Evolutionary conservation across 1,140 invertebrate genomes (phyloP), one percentile per base, ranked within the genome.

Genomic region (Oedothorax gibbosus): DNA sequence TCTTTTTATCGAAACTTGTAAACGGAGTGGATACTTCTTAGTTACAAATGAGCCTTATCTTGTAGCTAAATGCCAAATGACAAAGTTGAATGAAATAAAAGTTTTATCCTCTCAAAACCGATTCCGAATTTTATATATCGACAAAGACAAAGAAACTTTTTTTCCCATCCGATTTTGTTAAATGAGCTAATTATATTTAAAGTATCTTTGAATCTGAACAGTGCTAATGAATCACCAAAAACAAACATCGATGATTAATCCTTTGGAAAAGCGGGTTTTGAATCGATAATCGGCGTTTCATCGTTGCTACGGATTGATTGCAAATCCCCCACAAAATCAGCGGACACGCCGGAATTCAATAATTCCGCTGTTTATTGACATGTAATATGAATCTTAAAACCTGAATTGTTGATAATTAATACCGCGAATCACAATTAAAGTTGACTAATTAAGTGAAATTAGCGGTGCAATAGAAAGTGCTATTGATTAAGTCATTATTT

Each of bases 401-500:
- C 64, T 84, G 81, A 75, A 84, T 84, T 84, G 81, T 84, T 84
- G 81, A 84, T 84, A 84, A 84, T 84, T 84, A 84, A 84, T 84
- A 84, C 71, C 81, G 21, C 81, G 81, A 84, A 75, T 75, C 81
- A 84, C 81, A 84, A 84, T 84, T 84, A 84, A 84, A 84, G 81
- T 84, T 84, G 81, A 84, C 81, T 84, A 84, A 84, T 84, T 84
- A 84, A 84, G 81, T 84, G 81, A 84, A 84, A 84, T 84, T 84
- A 84, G 81, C 81, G 81, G 66, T 64, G 71, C 81, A 84, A 84
- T 84, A 75, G 81, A 84, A 84, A 84, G 81, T 76, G 71, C 81
- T 84, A 84, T 84, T 84, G 81, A 84, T 84, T 84, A 84, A 84
- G 81, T 84, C 81, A 84, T 84, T 84, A 84, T 84, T 84, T 84